Evolutionary conservation across 1,140 invertebrate genomes (phyloP), one percentile per base, ranked within the genome.

Genomic region (Drosophila ironensis): DNA sequence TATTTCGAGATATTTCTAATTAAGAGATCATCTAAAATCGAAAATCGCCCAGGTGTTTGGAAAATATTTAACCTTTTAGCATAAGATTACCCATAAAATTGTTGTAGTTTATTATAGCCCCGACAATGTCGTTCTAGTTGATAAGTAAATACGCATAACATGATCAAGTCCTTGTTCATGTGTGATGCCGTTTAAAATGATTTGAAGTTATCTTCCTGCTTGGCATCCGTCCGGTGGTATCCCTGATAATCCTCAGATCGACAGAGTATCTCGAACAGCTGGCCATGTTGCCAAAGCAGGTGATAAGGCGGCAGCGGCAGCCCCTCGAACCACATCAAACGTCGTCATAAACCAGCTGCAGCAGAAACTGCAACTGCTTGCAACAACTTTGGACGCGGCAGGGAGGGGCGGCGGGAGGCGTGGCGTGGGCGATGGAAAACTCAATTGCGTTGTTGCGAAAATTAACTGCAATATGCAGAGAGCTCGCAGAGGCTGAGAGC

Each of bases 361-460:
- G 40, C 25, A 50, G 59, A 44, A 27, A 24, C 40, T 7, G 30
- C 24, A 48, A 20, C n/a, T 42, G 27, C 24, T 19, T 38, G 27
- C 17, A 25, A 28, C 51, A 16, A 37, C 33, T 9, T 28, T 12
- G 30, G n/a, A 5, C n/a, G 11, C 30, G 30, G 30, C 2, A 12
- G 11, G 7, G 6, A 8, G 28, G 20, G 40, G 73, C 30, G 56
- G 67, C 53, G 60, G 71, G 44, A 44, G 54, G 72, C 78, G 77
- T 82, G 78, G 78, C 72, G 75, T 81, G 60, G 56, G 53, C 51
- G 66, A 28, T 70, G 53, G 48, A 46, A 46, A 56, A 54, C 68
- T 77, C 68, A 72, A 82, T 82, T 82, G 78, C 78, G 69, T 82
- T 61, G 77, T 82, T 77, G 72, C 78, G 35, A 84, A 82, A 82